Base-by-base conservation (phyloP, 2,888 invertebrate species). In the Drosophila rubida region DNA sequence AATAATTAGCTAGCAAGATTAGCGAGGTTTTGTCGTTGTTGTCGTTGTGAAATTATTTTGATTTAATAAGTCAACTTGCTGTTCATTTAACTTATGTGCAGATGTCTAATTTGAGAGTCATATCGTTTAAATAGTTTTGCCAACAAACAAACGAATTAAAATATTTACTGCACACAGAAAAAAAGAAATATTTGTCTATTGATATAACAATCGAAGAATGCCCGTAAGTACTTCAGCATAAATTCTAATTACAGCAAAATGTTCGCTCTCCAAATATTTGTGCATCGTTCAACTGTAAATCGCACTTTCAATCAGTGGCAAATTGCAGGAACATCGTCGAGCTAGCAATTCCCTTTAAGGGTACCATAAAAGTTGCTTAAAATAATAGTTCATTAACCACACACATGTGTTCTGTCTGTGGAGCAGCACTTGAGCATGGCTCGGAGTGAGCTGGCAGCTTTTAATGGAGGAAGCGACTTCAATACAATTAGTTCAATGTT, bases 401-500 rank as follows among this genome's bases (percentile, higher is more conserved):
- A 19, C 19, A 19, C 19, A 19, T n/a, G 4, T 30, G 11, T n/a
- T n/a, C n/a, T n/a, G n/a, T n/a, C n/a, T n/a, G 16, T n/a, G n/a
- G 19, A 51, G 39, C 9, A 19, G n/a, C 41, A 19, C 27, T 27
- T 41, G n/a, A 41, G 19, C 27, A n/a, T n/a, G n/a, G n/a, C 35
- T 27, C 25, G n/a, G 42, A 42, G 6, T 42, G 41, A 22, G 7
- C n/a, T 4, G 2, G 3, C 35, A 27, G 44, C 22, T 30, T 19
- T 46, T 45, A 54, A 22, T 23, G 49, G 45, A 35, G 13, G 23
- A 48, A 25, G n/a, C n/a, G 48, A 54, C 55, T 48, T 42, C 22
- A 69, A 32, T 53, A 55, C 60, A 75, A 73, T 69, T 73, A 73
- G 64, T 75, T 51, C 59, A 53, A 57, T 51, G 59, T 23, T 54